Percentiles rank a stretch among this genome's conserved stretches.
phyloP scores from a whole-genome alignment of 2,113 vertebrate species.

The Sinocyclocheilus rhinocerous region DNA sequence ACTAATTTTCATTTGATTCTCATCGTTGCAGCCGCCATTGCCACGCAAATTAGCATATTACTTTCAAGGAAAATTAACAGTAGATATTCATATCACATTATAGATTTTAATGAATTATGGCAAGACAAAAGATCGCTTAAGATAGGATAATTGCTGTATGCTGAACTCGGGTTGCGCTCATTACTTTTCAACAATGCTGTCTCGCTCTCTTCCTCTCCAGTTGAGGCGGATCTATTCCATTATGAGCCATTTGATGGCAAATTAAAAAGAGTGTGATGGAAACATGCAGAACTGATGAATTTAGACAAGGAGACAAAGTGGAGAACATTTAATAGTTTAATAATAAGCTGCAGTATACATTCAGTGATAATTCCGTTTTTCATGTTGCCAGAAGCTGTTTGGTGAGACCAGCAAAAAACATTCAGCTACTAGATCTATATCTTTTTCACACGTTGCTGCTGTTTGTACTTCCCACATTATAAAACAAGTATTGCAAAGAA shows the following conservation, averaged over 20 bases:
- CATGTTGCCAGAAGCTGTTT: conserved; percentile 81
- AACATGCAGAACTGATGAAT: conserved; percentile 36
- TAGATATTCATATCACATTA: conserved; percentile 56
- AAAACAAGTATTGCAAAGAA: conserved; percentile 74
- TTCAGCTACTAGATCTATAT: conserved; percentile 81
- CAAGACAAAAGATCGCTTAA: conserved; percentile 51
- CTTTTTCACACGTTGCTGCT: conserved; percentile 75
- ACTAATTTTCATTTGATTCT: conserved; percentile 62
- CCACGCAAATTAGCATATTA: conserved; percentile 48
- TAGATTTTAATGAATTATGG: conserved; percentile 53
- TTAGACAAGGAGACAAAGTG: conserved; percentile 71
- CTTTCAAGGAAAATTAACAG: conserved; percentile 51
- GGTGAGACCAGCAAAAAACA: conserved; percentile 82
- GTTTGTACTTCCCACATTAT: conserved; percentile 73
- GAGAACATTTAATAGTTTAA: conserved; percentile 86
- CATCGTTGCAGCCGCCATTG: conserved; percentile 53
- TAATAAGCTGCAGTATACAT: conserved; percentile 85
- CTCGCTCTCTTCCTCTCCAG: conserved; percentile 25
- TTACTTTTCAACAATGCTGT: conserved; percentile 57
- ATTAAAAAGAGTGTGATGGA: conserved; percentile 51
- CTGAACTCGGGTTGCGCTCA: conserved; percentile 51
- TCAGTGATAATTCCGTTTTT: conserved; percentile 84
- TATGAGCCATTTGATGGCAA: conserved; percentile 52
- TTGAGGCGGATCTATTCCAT: conserved; percentile 44
- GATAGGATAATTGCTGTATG: conserved; percentile 55